Base-by-base conservation (phyloP, 1,140 invertebrate species). In the Aradophagus sp. region DNA sequence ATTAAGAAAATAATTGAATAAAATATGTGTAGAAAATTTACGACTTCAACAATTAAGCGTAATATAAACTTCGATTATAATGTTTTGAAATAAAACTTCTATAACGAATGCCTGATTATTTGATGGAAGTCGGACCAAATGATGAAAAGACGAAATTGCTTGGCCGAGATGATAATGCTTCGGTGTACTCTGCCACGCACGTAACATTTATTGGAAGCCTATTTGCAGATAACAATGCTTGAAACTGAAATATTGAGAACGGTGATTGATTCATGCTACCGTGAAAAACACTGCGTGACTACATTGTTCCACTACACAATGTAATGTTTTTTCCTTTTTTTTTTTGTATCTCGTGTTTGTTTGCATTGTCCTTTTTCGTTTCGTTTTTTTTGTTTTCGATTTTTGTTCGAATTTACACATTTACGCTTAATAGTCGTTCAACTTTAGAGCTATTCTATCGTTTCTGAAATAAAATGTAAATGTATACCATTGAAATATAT, bases 241-340 rank as follows among this genome's bases (percentile, higher is more conserved):
- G 68, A 71, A 71, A 71, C 61, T 71, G 55, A 65, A 71, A 71
- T 71, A 71, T 71, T 71, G 68, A 65, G 61, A 71, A 71, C 61
- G 31, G 38, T 61, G 68, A 65, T 50, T 65, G 68, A 71, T 71
- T 65, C 68, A 61, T 65, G 59, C 47, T 72, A 66, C 69, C 48
- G 69, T 58, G 69, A 66, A 72, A 72, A 72, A 66, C 62, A 72
- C 69, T 56, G 69, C 50, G 48, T 72, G 61, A 62, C 61, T 72
- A 61, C 62, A 66, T 72, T 72, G 55, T 72, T 66, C 32, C 29
- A 36, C 32, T 14, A 6, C 15, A 71, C 61, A 71, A 71, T 71
- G 59, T 71, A 71, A 62, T 35, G 45, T 55, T 71, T 58, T 58
- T 36, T 26, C 38, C 19, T 31, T 35, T 20, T 50, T 41, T 26